Evolutionary conservation across 2,888 invertebrate species (phyloP).

Genomic region (Hoplodrina blanda): DNA sequence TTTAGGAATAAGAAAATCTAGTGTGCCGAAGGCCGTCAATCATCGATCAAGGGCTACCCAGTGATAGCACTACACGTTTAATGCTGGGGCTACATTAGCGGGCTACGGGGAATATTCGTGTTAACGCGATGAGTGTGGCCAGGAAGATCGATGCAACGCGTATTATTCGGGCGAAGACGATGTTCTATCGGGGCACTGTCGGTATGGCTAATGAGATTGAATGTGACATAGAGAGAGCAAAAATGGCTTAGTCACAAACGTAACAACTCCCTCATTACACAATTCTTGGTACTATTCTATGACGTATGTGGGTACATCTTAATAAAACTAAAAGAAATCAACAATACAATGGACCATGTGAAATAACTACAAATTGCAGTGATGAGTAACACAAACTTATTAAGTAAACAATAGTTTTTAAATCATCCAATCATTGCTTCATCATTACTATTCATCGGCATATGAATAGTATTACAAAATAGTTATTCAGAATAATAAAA

Average conservation of each 20-base stretch:
- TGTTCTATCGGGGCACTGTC: not conserved
- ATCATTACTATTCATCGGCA: not conserved
- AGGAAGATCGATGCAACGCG: too few relatives aligned
- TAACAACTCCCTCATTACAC: not conserved
- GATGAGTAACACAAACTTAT: conserved; percentile 20
- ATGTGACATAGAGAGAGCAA: not conserved
- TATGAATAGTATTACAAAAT: too few relatives aligned
- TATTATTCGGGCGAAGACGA: too few relatives aligned
- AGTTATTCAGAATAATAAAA: not conserved
- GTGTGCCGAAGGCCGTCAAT: too few relatives aligned
- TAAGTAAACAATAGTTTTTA: conserved; percentile 33
- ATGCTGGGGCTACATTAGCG: too few relatives aligned
- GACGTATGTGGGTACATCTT: not conserved
- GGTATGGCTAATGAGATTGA: not conserved
- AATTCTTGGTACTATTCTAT: conserved; percentile 1
- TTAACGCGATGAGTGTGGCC: too few relatives aligned
- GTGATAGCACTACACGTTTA: not conserved
- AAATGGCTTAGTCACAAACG: not conserved
- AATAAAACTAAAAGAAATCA: conserved; percentile 29
- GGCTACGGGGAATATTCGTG: too few relatives aligned
- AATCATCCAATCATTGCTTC: conserved; percentile 12
- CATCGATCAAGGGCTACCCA: not conserved
- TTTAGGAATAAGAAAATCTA: not conserved
- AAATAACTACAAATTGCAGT: conserved; percentile 21
- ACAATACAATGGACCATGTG: conserved; percentile 27